Evolutionary conservation across 1,140 invertebrate genomes (phyloP).

Genomic region (Drosophila hydei): DNA sequence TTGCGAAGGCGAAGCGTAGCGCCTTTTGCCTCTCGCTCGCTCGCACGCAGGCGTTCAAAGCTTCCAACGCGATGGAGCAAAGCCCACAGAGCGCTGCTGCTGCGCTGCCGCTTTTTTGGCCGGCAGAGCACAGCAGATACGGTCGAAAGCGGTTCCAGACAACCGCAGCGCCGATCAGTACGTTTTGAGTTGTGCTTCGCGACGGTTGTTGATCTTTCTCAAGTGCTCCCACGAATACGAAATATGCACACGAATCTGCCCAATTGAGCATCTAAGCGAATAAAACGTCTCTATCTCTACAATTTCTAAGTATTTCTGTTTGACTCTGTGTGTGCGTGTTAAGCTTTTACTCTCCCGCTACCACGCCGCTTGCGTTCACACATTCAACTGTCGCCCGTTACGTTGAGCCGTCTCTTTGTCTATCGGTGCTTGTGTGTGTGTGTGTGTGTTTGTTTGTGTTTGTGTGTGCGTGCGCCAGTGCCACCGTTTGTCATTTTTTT

Average conservation of each 20-base stretch:
- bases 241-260: slow-evolving; percentile 47
- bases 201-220: slow-evolving; percentile 77
- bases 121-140: slow-evolving; percentile 65
- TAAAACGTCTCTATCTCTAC: slow-evolving; percentile 44
- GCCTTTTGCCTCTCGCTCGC: slow-evolving; percentile 53
- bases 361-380: slow-evolving; percentile 14
- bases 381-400: slow-evolving; percentile 30
- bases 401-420: not conserved
- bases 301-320: slow-evolving; percentile 36
- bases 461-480: slow-evolving; percentile 36
- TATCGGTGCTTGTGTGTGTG: not conserved
- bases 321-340: slow-evolving; percentile 47
- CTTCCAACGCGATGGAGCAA: slow-evolving; percentile 30
- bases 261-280: slow-evolving; percentile 60
- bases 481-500: slow-evolving; percentile 50
- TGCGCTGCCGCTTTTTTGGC: slow-evolving; percentile 48
- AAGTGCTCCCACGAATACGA: slow-evolving; percentile 59
- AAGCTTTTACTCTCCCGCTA: slow-evolving; percentile 60
- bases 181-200: slow-evolving; percentile 83
- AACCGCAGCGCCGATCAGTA: slow-evolving; percentile 70
- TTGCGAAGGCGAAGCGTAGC: slow-evolving; percentile 58
- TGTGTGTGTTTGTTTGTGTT: slow-evolving; percentile 7
- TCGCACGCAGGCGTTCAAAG: slow-evolving; percentile 29
- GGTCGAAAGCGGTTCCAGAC: slow-evolving; percentile 76
- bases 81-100: slow-evolving; percentile 43